A percentile compares a stretch with the other conserved stretches of the same genome.
These are phyloP conservation scores for Gopherus flavomarginatus DNA, from an alignment of 2,113 vertebrate species.

Conservation along the genomic window DNA sequence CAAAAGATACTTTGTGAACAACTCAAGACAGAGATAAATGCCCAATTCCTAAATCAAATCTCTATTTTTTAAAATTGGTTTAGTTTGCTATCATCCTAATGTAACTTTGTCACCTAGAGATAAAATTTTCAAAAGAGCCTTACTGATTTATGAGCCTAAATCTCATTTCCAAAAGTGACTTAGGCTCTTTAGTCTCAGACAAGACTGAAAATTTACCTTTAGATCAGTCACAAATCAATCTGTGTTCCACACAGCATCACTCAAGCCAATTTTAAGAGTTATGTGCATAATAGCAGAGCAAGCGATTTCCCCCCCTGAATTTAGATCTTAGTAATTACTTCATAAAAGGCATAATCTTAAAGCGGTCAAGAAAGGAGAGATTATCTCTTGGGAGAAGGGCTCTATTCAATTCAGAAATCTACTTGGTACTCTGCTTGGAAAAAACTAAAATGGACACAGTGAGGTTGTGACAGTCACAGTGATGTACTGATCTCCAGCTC, in stretches of 20 bases:
- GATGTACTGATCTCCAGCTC: neutral
- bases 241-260: neutral
- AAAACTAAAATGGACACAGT: neutral
- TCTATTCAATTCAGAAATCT: neutral
- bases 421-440: neutral
- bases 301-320: neutral
- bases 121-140: neutral
- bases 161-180: neutral
- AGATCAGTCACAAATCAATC: neutral
- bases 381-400: neutral
- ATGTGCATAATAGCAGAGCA: neutral
- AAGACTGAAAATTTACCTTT: neutral
- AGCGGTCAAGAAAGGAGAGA: neutral
- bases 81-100: neutral
- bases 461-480: neutral
- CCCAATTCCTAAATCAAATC: neutral
- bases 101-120: neutral
- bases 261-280: neutral
- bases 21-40: neutral
- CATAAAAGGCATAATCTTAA: neutral
- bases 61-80: neutral
- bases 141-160: neutral
- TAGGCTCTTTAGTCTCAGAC: neutral
- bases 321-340: neutral
- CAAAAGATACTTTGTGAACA: neutral